Evolutionary conservation across 2,888 invertebrate species (phyloP), one percentile per base, ranked within the genome.

Genomic region (Rugalucina vietnamica): DNA sequence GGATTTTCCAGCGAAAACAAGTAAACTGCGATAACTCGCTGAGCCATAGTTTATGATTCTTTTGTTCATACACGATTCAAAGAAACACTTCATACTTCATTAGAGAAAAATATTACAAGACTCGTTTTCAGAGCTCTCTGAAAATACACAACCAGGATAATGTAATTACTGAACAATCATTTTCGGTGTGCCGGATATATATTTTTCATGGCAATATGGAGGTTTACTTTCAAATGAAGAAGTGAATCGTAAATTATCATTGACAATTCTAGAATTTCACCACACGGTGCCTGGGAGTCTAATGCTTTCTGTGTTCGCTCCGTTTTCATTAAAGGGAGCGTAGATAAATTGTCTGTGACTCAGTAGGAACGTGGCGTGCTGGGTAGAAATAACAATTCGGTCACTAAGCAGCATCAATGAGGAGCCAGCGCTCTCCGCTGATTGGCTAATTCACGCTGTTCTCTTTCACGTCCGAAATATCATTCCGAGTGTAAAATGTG

Each of bases 381-480:
- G 34, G 34, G 12, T 32, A 34, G 34, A 65, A 65, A 65, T 18
- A 18, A 10, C 8, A 34, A 32, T 21, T 65, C 65, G 65, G 65
- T 65, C 65, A 65, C 21, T 65, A 65, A 65, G 14, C 65, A 65
- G 34, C 65, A 18, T 65, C 65, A 32, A 65, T 65, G 32, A 3
- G 65, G 29, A 14, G 29, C 32, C 65, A 3, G 65, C 34, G 4
- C 65, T 65, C 18, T 8, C 21, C 34, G 8, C 18, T 32, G 65
- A 65, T 65, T 65, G 65, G 65, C 34, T 65, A 65, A 14, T 18
- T 65, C 32, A 32, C 34, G 65, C 65, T 65, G 65, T 24, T 65
- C 65, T 65, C 65, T 18, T 65, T 65, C 65, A 65, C 65, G 65
- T 65, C 65, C 65, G 65, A 65, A 60, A 65, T 43, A 34, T 65